These are phyloP conservation scores for Danio jaintianensis DNA, from an alignment of 2,797 vertebrate genomes.

Conservation along the genomic window DNA sequence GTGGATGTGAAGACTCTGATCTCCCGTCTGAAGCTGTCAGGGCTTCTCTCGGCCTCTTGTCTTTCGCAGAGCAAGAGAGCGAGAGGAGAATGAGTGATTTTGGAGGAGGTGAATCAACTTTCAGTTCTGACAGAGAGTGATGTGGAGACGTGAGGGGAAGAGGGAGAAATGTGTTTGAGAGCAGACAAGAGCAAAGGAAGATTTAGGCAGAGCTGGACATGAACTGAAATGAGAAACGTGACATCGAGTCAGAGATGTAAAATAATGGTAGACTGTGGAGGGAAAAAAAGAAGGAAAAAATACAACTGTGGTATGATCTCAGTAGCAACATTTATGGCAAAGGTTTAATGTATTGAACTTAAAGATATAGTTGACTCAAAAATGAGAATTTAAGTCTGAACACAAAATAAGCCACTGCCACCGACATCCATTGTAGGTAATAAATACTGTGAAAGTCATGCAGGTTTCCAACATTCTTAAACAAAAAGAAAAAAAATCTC, in stretches of 20 bases:
- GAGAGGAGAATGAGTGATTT: constrained; percentile 31
- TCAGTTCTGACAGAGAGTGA: constrained; percentile 59
- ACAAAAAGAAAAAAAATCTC: no score
- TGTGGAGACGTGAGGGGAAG: constrained; percentile 40
- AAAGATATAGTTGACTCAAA: no score
- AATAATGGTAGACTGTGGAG: constrained; percentile 68
- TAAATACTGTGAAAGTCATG: no score
- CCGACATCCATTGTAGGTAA: no score
- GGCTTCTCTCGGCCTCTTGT: constrained; percentile 18
- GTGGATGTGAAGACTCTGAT: constrained; percentile 39
- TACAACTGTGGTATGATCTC: no score
- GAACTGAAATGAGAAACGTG: constrained; percentile 45
- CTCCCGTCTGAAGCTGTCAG: constrained; percentile 42
- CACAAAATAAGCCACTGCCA: no score
- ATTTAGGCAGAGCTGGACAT: constrained; percentile 28
- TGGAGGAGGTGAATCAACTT: constrained; percentile 54
- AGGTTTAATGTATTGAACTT: no score
- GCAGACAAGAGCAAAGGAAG: constrained; percentile 25
- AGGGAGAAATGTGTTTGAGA: constrained; percentile 31
- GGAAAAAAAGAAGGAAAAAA: no score
- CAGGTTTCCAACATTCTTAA: no score
- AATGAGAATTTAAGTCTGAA: no score
- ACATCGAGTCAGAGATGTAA: constrained; percentile 72
- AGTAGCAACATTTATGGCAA: no score
- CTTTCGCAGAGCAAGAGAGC: constrained; percentile 4